Base-by-base conservation (phyloP, 1,140 invertebrate species). In the Polypedilum vanderplanki region DNA sequence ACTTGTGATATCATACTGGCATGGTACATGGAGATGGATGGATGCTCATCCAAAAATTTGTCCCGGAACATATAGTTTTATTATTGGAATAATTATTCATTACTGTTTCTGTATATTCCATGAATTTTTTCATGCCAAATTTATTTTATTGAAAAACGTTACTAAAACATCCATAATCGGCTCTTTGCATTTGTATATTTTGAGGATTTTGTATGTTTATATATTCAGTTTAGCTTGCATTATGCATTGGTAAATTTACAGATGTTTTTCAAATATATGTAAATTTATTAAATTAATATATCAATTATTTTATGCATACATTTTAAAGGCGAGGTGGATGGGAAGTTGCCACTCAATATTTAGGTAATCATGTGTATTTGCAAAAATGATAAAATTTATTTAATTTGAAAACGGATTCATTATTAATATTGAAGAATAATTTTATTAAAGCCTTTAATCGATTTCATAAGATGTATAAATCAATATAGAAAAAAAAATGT, bases 11-110 rank as follows among this genome's bases (percentile, higher is more conserved):
- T 81, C 83, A 0, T 86, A 87, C 76, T 92, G 90, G 90, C 80
- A 87, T 40, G 88, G 89, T 0, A 85, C 86, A 1, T 91, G 89
- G 89, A 81, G 81, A 10, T 80, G 90, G 5, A 87, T 90, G 86
- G 87, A 90, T 57, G 76, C 84, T 3, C 83, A 87, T 77, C 76
- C 77, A 0, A n/a, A 82, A 3, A 79, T 84, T 73, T 87, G 87
- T 77, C 85, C 85, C 1, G 79, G 79, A 75, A 83, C 80, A 75
- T 78, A 84, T 67, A 84, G 79, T 46, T 86, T 84, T 76, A 5
- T 84, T 0, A 70, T 86, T n/a, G 86, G 87, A 2, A 80, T 82
- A 1, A 46, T 80, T 3, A 76, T 87, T 20, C 86, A 87, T 75
- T 76, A 80, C 0, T 77, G 78, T 8, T 87, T 87, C 74, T 83